Evolutionary conservation across 2,888 invertebrate genomes (phyloP).

Genomic region (Tetramorium bicarinatum): DNA sequence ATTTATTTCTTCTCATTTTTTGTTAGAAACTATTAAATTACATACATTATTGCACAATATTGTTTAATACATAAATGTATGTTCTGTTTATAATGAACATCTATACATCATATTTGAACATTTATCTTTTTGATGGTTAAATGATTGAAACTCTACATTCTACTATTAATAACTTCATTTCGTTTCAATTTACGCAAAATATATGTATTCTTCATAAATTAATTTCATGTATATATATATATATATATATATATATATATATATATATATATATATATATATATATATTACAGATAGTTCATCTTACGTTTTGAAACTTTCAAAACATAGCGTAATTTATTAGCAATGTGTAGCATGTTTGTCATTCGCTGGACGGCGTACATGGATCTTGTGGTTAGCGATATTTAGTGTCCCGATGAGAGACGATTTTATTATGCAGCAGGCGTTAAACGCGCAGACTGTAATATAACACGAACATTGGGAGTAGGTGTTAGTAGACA

Average conservation of each 20-base stretch:
- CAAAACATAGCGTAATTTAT: constrained; percentile 22
- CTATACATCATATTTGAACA: not conserved
- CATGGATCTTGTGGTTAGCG: constrained; percentile 36
- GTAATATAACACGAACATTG: constrained; percentile 62
- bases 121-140: not conserved
- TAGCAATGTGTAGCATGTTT: constrained; percentile 26
- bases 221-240: not conserved
- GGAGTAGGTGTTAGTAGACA: constrained; percentile 40
- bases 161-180: not conserved
- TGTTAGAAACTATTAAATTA: not conserved
- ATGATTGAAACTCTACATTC: not conserved
- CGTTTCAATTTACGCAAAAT: not conserved
- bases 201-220: not conserved
- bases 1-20: constrained; percentile 18
- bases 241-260: no score
- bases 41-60: not conserved
- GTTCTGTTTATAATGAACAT: not conserved
- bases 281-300: not conserved
- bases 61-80: not conserved
- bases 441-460: constrained; percentile 65
- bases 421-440: constrained; percentile 70
- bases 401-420: constrained; percentile 63
- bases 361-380: constrained; percentile 31
- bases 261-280: no score
- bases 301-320: not conserved